These are phyloP conservation scores for Lepidonotus clava DNA, from an alignment of 2,888 invertebrate genomes.

Conservation along the genomic window DNA sequence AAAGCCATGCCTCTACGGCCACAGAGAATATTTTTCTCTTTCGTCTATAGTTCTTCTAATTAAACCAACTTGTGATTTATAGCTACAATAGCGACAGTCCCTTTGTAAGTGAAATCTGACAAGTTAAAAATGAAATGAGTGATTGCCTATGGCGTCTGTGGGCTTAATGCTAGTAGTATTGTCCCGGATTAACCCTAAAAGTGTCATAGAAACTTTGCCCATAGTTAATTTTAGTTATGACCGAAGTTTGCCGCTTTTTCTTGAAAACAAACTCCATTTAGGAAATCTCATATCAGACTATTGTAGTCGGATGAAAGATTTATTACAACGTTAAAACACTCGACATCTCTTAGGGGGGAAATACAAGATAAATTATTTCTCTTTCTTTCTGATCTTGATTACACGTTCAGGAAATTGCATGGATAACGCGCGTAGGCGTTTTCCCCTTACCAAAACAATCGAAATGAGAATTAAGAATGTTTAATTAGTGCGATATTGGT, in stretches of 20 bases:
- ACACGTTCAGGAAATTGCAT: slow-evolving; percentile 22
- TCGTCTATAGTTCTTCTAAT: not conserved
- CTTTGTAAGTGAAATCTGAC: slow-evolving; percentile 3
- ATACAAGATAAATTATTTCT: slow-evolving; percentile 44
- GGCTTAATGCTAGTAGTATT: slow-evolving; percentile 13
- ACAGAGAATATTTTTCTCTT: not conserved
- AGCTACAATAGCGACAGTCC: not conserved
- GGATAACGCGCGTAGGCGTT: slow-evolving; percentile 14
- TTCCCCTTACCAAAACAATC: not conserved
- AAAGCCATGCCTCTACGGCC: too few species aligned
- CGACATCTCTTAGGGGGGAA: slow-evolving; percentile 12
- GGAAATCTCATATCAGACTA: not conserved
- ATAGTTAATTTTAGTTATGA: slow-evolving; percentile 30
- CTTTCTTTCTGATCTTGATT: not conserved
- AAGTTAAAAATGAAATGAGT: slow-evolving; percentile 22
- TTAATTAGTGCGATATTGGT: slow-evolving; percentile 38
- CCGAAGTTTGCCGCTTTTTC: not conserved
- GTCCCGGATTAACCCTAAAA: slow-evolving; percentile 18
- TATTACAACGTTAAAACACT: not conserved
- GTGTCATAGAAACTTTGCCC: not conserved
- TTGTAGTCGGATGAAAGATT: slow-evolving; percentile 13
- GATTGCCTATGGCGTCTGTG: not conserved
- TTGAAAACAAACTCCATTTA: slow-evolving; percentile 2
- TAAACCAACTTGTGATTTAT: not conserved
- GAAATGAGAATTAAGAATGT: slow-evolving; percentile 39